Evolutionary conservation across 2,797 vertebrate species (phyloP).

Genomic region (Helicolenus hilgendorfi): DNA sequence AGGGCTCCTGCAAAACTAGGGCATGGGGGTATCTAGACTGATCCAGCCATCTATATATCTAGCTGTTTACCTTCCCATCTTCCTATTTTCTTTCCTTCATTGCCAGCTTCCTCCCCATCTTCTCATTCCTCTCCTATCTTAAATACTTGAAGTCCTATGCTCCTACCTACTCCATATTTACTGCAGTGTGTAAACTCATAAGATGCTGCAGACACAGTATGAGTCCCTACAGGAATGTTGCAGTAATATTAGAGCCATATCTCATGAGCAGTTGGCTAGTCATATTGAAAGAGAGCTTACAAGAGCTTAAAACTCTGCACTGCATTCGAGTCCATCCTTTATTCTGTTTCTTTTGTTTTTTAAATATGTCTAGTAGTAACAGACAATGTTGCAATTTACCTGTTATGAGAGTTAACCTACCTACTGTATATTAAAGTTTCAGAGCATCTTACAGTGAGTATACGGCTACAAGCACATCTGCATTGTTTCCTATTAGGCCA

Average conservation of each 20-base stretch:
- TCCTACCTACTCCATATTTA: neutral
- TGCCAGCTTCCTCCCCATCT: neutral
- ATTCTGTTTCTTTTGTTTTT: neutral
- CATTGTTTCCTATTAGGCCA: neutral
- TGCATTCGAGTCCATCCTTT: neutral
- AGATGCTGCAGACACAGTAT: constrained; percentile 1
- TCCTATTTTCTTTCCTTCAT: neutral
- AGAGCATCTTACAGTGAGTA: neutral
- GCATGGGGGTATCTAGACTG: neutral
- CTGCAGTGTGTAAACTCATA: constrained; percentile 16
- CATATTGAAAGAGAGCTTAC: neutral
- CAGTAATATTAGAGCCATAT: constrained; percentile 3
- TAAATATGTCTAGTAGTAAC: neutral
- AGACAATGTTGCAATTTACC: neutral
- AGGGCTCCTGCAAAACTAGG: neutral
- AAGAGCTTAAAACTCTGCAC: neutral
- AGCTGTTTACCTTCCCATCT: neutral
- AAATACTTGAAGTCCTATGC: neutral
- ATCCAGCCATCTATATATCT: neutral
- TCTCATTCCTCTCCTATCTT: neutral
- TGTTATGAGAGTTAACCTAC: neutral
- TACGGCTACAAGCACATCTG: neutral
- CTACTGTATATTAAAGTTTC: no score
- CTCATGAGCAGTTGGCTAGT: neutral
- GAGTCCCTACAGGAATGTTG: constrained; percentile 21